Conservation (phyloP, 2,888 invertebrate species). For the Rhimphoctona megacephalus region DNA sequence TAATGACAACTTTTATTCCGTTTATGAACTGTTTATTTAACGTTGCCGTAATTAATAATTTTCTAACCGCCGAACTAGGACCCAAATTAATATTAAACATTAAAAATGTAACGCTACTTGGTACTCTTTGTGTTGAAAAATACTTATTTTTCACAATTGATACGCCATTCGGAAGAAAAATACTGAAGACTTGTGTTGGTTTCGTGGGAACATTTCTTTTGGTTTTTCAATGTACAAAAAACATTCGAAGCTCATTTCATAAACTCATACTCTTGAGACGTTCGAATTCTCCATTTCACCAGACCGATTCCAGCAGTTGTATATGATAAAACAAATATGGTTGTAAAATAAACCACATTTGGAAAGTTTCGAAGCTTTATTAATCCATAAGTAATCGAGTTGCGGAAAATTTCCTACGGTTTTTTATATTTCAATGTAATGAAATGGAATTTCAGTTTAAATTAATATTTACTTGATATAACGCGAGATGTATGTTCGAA, state of each 20-base stretch:
- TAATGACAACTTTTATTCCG: conserved; percentile 28
- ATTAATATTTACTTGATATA: too few relatives aligned
- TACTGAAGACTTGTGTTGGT: background rate
- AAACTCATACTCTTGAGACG: background rate
- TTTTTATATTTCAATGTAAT: too few relatives aligned
- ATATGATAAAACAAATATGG: background rate
- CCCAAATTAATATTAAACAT: background rate
- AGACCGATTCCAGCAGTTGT: too few relatives aligned
- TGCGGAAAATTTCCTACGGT: too few relatives aligned
- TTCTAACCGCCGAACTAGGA: background rate
- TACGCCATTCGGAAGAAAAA: conserved; percentile 1
- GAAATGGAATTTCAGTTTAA: too few relatives aligned
- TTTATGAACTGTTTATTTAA: background rate
- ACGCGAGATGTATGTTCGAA: too few relatives aligned
- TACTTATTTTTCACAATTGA: background rate
- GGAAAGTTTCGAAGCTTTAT: too few relatives aligned
- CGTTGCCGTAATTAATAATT: background rate
- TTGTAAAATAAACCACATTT: too few relatives aligned
- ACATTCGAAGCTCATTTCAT: background rate
- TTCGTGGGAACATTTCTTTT: background rate
- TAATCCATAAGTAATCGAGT: too few relatives aligned
- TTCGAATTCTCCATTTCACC: background rate
- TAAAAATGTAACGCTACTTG: background rate
- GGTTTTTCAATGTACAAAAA: background rate
- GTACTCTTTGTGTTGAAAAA: background rate